Evolutionary conservation across 2,113 vertebrate genomes (phyloP).

Genomic region (Fulica atra): DNA sequence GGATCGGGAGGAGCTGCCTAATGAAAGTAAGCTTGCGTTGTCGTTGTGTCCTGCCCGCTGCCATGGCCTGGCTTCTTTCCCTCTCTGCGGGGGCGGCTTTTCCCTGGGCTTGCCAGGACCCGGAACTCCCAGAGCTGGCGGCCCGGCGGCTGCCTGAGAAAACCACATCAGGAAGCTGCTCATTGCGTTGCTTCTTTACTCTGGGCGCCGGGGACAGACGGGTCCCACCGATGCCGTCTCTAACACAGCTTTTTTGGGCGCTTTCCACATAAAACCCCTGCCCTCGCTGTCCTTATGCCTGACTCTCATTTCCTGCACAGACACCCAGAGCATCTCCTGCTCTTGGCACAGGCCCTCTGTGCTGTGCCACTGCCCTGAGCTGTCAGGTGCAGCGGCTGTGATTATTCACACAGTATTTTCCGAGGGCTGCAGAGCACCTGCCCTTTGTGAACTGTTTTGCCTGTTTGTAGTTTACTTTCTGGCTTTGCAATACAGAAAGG

Average conservation of each 20-base stretch:
- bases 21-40: slow-evolving; percentile 81
- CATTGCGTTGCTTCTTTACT: not conserved
- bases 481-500: not conserved
- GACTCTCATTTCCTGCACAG: accelerated
- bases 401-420: not conserved
- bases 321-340: not conserved
- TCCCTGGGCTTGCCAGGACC: not conserved
- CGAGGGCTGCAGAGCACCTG: not conserved
- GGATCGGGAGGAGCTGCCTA: slow-evolving; percentile 74
- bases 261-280: not conserved
- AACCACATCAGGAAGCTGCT: not conserved
- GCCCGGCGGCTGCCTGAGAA: not conserved
- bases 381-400: not conserved
- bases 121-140: not conserved
- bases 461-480: not conserved
- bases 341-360: not conserved
- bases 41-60: not conserved
- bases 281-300: not conserved
- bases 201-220: accelerated
- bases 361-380: not conserved
- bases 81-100: not conserved
- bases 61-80: accelerated
- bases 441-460: not conserved
- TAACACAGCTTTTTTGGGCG: accelerated
- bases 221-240: accelerated